A percentile compares a stretch with the other conserved stretches of the same genome.
These are phyloP conservation scores for Rhabdomys pumilio DNA, from an alignment of 2,797 vertebrate species.

Conservation along the genomic window DNA sequence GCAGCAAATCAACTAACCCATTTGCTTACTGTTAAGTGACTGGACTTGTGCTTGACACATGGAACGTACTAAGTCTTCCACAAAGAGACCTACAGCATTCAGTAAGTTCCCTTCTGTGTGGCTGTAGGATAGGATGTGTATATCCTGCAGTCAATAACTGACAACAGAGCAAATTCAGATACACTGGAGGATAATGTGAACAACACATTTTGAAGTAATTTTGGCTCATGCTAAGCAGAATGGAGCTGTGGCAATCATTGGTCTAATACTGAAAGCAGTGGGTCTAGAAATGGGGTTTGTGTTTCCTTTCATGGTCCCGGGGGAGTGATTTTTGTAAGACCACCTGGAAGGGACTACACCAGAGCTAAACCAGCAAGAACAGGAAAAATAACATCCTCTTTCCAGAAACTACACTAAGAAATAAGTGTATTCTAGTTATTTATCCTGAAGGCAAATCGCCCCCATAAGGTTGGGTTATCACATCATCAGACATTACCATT, in stretches of 20 bases:
- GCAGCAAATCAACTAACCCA: neutral
- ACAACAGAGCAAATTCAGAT: neutral
- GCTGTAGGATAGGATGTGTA: neutral
- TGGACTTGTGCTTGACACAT: neutral
- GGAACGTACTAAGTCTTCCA: neutral
- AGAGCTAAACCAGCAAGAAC: conserved; percentile 8
- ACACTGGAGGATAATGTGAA: neutral
- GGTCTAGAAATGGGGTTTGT: neutral
- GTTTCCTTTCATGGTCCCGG: neutral
- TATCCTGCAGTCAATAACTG: neutral
- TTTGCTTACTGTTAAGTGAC: conserved; percentile 26
- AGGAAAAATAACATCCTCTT: neutral
- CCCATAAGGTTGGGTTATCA: conserved; percentile 9
- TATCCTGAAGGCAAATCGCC: conserved; percentile 11
- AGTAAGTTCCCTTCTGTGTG: neutral
- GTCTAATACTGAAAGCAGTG: neutral
- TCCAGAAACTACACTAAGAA: neutral
- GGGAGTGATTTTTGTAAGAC: neutral
- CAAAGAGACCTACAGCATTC: neutral
- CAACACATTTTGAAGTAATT: neutral
- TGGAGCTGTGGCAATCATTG: neutral
- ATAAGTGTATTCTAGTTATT: neutral
- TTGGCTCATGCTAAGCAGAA: neutral
- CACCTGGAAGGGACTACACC: neutral
- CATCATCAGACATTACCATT: conserved; percentile 12